phyloP scores from a whole-genome alignment of 2,797 vertebrate genomes.

The Melanotaenia parkinsoni region DNA sequence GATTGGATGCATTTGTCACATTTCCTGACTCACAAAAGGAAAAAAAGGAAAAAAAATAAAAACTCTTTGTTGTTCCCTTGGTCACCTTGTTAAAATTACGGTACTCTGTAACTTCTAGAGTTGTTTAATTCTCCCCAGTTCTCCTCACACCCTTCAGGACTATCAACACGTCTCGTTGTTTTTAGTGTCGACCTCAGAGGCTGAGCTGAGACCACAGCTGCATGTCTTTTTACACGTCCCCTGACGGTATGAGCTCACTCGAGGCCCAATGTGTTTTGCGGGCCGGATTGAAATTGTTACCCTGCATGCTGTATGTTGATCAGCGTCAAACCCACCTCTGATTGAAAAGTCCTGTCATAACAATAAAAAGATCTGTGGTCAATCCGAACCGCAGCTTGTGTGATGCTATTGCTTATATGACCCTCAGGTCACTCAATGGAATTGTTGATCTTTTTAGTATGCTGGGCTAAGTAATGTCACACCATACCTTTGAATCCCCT shows the following conservation, averaged over 20 bases:
- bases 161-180: slow-evolving; percentile 72
- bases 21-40: slow-evolving; percentile 12
- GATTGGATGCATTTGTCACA: slow-evolving; percentile 18
- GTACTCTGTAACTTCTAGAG: slow-evolving; percentile 8
- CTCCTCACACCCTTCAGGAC: slow-evolving; percentile 54
- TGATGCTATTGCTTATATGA: slow-evolving; percentile 20
- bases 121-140: slow-evolving; percentile 55
- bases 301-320: slow-evolving; percentile 45
- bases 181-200: slow-evolving; percentile 58
- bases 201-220: slow-evolving; percentile 83
- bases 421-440: background rate
- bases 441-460: slow-evolving; percentile 10
- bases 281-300: slow-evolving; percentile 54
- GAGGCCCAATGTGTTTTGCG: slow-evolving; percentile 63
- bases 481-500: slow-evolving; percentile 35
- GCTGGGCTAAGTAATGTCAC: slow-evolving; percentile 35
- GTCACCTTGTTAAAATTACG: slow-evolving; percentile 35
- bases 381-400: slow-evolving; percentile 24
- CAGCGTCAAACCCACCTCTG: slow-evolving; percentile 23
- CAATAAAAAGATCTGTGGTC: slow-evolving; percentile 26
- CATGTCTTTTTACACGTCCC: slow-evolving; percentile 74
- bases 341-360: slow-evolving; percentile 41
- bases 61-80: slow-evolving; percentile 9
- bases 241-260: slow-evolving; percentile 79
- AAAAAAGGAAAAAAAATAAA: background rate